Evolutionary conservation across 2,888 invertebrate genomes (phyloP), one percentile per base, ranked within the genome.

Genomic region (Oscheius sp.): DNA sequence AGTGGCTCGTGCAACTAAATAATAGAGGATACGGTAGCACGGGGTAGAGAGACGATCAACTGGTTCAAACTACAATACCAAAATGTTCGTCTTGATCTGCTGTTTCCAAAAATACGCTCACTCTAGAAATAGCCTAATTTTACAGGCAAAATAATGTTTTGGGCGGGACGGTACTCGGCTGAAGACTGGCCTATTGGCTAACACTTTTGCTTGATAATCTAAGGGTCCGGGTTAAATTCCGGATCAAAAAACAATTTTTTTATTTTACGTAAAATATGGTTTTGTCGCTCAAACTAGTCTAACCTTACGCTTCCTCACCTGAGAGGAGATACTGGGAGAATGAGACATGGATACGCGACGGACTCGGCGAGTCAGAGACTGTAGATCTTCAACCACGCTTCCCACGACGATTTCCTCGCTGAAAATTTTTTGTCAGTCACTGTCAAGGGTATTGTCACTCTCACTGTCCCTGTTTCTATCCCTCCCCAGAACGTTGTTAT

Each of bases 331-430:
- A 33, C 58, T 58, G 29, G 74, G 74, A 32, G 68, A 68, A 58
- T 74, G 74, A 11, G 83, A 83, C 5, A 85, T 76, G 9, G 84
- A 84, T 10, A 85, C 85, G 35, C 84, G 78, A 11, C 84, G 78
- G 59, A 85, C 83, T 55, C 85, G 71, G 33, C 79, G 77, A 9
- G 87, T 84, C 68, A 88, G 74, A 42, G 80, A 79, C 76, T 88
- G 86, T n/a, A 88, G 77, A 57, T 88, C 85, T 37, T 81, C 84
- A 35, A 88, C 81, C 9, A 88, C 86, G 33, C 81, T 77, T 32
- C 84, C 86, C 21, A 87, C 87, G 10, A 87, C 76, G 21, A 60
- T 42, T 48, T 70, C 59, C 21, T 60, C 70, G 58, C 70, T 70
- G 48, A 60, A 59, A 70, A 7, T 0, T n/a, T 29, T 1, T 57